These are phyloP conservation scores for Ostrea denselamellosa DNA, from an alignment of 1,140 invertebrate genomes.

Conservation along the genomic window DNA sequence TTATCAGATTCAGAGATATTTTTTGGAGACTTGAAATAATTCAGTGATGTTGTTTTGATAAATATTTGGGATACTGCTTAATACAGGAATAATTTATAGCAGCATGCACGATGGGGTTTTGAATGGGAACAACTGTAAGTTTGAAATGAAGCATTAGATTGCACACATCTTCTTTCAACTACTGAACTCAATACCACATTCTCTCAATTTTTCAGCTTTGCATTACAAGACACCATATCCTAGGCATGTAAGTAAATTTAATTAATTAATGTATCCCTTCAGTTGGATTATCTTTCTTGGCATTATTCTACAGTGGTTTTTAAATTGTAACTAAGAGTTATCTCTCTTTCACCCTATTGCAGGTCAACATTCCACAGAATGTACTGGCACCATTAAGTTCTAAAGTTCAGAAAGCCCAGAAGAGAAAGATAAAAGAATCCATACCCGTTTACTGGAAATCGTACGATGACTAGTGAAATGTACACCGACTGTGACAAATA, in stretches of 20 bases:
- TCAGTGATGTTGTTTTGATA: no score
- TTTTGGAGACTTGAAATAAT: no score
- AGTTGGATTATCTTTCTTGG: neutral
- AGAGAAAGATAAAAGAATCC: conserved; percentile 65
- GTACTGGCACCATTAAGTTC: conserved; percentile 61
- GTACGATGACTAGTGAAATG: conserved; percentile 54
- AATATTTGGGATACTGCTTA: no score
- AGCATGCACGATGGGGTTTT: no score
- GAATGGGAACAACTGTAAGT: no score
- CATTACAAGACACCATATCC: conserved; percentile 74
- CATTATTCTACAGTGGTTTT: neutral
- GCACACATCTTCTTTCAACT: no score
- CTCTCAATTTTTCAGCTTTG: conserved; percentile 63
- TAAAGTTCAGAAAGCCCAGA: conserved; percentile 62
- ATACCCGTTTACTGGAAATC: conserved; percentile 72
- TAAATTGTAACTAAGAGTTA: neutral
- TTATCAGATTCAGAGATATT: no score
- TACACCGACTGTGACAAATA: no score
- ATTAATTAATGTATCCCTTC: neutral
- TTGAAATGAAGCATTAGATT: no score
- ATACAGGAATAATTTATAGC: no score
- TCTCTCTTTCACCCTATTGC: conserved; percentile 43
- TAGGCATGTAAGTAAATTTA: conserved; percentile 67
- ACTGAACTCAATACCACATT: neutral
- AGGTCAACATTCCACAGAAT: conserved; percentile 71